Evolutionary conservation across 2,113 vertebrate species (phyloP), one percentile per base, ranked within the genome.

Genomic region (Nestor notabilis): DNA sequence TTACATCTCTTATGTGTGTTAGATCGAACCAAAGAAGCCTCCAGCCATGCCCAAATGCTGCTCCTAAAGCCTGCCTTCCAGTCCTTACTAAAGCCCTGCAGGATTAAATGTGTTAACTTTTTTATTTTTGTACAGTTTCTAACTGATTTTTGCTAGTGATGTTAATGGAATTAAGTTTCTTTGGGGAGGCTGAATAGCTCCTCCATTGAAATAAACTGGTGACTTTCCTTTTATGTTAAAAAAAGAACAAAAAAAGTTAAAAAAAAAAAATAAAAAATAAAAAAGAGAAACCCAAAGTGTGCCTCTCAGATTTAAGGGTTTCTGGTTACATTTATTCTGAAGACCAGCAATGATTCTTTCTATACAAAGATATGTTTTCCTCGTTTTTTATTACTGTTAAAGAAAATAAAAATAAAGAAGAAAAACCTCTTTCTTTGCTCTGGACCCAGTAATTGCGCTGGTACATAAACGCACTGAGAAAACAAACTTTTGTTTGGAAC

Each of bases 291-390:
- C 99, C 99, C 98, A 94, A 99, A 98, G 99, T 99, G 99, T 99
- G 99, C 99, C 99, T 99, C 99, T 99, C 99, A 99, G 98, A 99
- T 99, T 99, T 99, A 99, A 99, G 99, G 99, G 99, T 99, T 99
- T 99, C 98, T 99, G 98, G 98, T 99, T 99, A 98, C 99, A 98
- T 99, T 98, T 98, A 98, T 98, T 98, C 99, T 99, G 97, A 99
- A 99, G 98, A 99, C 99, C 99, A 99, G 99, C 99, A 99, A 99
- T 99, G 99, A 99, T 99, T 98, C 99, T 99, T 99, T 99, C 98
- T 99, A 99, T 98, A 99, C 98, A 98, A 99, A 99, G 98, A 99
- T 98, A 98, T 97, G 98, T 99, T 99, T 99, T 99, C 96, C 98
- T 98, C 87, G 74, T 98, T 98, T 98, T 99, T 98, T 99, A 98